Evolutionary conservation across 2,113 vertebrate genomes (phyloP), one percentile per base, ranked within the genome.

Genomic region (Anseranas semipalmata): DNA sequence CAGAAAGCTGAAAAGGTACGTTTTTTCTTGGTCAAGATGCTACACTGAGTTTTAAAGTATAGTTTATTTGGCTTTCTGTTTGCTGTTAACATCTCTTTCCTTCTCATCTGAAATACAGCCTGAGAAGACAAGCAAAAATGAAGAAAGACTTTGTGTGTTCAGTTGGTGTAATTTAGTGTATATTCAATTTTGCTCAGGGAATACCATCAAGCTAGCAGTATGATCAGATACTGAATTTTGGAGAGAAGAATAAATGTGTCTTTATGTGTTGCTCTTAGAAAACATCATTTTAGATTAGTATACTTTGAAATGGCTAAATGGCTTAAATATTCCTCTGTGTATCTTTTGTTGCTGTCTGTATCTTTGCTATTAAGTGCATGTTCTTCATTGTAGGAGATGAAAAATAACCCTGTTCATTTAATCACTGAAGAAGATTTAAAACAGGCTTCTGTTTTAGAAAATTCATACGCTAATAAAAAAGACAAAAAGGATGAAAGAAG

Each of bases 381-480:
- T 56, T 93, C 70, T 96, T 97, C 50, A n/a, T 97, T 97, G 88
- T 84, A 99, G 99, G 99, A 99, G 96, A 97, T 99, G 65, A 99
- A 99, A 98, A 99, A 97, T 95, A 99, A 98, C 91, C 99, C 99
- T 16, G 99, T 99, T 66, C 98, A 99, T 96, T 96, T 99, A 97
- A 98, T 99, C 74, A 99, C 98, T 21, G 99, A 99, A 97, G 99
- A 99, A 27, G 99, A 99, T 91, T 74, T 99, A 87, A 99, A 99
- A 94, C 98, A 99, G 43, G 88, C 97, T 6, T 96, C 98, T 46
- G 35, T 98, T 93, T 94, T 97, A 8, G 99, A 99, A 89, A 98
- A 80, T 80, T 83, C 92, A 6, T 96, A 92, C 14, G 84, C 94
- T 58, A 98, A 96, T 70, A 99, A 98, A 95, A 99, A 99, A 95